A percentile compares a stretch with the other conserved stretches of the same genome.
Conservation (phyloP, 2,113 vertebrate species). For the Gila orcuttii region DNA sequence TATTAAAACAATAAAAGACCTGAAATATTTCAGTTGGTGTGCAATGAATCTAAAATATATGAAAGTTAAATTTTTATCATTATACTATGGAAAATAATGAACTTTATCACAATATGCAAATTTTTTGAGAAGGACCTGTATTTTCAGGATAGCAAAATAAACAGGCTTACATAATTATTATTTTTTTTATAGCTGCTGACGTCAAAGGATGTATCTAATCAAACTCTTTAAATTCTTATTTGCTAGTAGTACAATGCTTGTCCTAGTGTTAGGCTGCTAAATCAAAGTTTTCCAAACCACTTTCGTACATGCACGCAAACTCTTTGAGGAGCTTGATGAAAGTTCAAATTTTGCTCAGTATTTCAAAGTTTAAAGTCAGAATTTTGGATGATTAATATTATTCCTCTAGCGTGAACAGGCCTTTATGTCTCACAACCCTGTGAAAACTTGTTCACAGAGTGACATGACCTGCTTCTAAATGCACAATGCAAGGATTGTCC, state of each 20-base stretch:
- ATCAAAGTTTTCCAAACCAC: neutral
- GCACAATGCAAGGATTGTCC: conserved; percentile 40
- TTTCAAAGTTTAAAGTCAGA: neutral
- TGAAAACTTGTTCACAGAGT: conserved; percentile 23
- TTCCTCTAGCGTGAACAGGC: neutral
- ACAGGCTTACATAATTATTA: no score
- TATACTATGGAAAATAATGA: no score
- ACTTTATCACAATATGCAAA: no score
- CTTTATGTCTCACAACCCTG: neutral
- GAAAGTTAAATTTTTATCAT: no score
- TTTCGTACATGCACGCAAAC: neutral
- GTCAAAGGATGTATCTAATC: neutral
- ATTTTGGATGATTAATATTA: neutral
- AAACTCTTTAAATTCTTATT: neutral
- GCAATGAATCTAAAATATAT: no score
- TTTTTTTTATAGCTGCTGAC: neutral
- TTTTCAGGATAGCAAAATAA: neutral
- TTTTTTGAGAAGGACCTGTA: no score
- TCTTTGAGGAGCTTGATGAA: neutral
- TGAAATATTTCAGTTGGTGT: no score
- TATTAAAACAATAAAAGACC: no score
- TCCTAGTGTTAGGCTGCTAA: neutral
- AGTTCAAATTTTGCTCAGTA: neutral
- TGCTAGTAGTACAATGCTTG: neutral
- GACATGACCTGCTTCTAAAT: conserved; percentile 39